These are phyloP conservation scores for Misgurnus mizolepis DNA, from an alignment of 2,113 vertebrate species.

Conservation along the genomic window DNA sequence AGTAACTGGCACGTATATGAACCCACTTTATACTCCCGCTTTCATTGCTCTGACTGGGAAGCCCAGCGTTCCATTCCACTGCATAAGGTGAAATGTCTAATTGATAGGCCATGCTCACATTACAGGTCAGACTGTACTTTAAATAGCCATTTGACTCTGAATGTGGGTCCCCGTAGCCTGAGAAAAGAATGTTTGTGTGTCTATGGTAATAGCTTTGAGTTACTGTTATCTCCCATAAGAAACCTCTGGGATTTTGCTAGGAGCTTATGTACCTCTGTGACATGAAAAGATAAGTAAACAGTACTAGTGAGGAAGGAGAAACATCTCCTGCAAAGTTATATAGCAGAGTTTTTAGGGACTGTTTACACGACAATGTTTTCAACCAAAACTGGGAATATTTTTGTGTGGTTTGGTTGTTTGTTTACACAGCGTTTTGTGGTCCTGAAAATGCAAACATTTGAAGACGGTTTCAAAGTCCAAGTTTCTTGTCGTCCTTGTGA, in stretches of 20 bases:
- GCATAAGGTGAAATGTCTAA: slow-evolving; percentile 51
- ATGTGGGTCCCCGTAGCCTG: slow-evolving; percentile 26
- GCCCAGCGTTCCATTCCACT: slow-evolving; percentile 21
- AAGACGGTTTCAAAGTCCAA: too few relatives aligned
- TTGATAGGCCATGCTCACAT: slow-evolving; percentile 54
- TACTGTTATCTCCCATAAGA: neutral
- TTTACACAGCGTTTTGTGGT: too few relatives aligned
- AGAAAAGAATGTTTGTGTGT: slow-evolving; percentile 21
- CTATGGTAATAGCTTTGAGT: slow-evolving; percentile 33
- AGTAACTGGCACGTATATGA: neutral
- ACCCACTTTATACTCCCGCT: neutral
- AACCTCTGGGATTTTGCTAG: neutral
- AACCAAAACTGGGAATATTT: too few relatives aligned
- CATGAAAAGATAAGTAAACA: too few relatives aligned
- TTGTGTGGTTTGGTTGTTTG: too few relatives aligned
- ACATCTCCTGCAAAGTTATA: too few relatives aligned
- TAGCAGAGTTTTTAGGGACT: too few relatives aligned
- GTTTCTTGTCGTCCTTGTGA: too few relatives aligned
- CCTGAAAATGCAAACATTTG: too few relatives aligned
- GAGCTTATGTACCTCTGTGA: too few relatives aligned
- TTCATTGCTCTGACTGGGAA: slow-evolving; percentile 13
- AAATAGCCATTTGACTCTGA: slow-evolving; percentile 48
- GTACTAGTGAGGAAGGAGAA: too few relatives aligned
- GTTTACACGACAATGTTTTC: too few relatives aligned
- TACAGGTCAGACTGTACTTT: slow-evolving; percentile 57